Base-by-base conservation (phyloP, 1,140 invertebrate genomes). In the Ganaspis sp. region DNA sequence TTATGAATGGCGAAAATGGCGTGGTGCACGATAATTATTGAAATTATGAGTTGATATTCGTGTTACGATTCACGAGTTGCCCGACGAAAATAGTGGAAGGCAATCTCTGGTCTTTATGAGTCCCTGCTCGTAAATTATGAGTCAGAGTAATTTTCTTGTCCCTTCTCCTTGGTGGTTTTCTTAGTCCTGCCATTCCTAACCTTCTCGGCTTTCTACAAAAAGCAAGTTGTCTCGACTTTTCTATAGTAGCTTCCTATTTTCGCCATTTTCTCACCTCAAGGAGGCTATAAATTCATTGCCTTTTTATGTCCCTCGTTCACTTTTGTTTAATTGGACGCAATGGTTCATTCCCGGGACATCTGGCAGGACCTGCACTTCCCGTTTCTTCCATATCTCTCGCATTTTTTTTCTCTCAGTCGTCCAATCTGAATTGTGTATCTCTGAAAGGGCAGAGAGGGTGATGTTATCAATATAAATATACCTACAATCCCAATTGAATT, bases 141-240 rank as follows among this genome's bases (percentile, higher is more conserved):
- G 58, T n/a, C 58, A 64, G 58, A 64, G 58, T 64, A 64, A 64
- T 64, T 64, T 64, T 64, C 58, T 64, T 64, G 58, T 64, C 58
- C 58, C 58, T 64, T 64, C n/a, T 29, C 23, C 12, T 12, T 15
- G 54, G 54, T 58, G 58, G 23, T 64, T 64, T 64, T 64, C 58
- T 64, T 64, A 64, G 58, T 11, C 23, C 12, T 26, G 23, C 54
- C 21, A 23, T 26, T 26, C 54, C 11, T 26, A 11, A 8, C 9
- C 53, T 11, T 21, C 53, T 8, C 9, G 17, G 19, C 54, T 64
- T 26, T 64, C 29, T 26, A 29, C 58, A 64, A 29, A n/a, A n/a
- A n/a, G 6, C 11, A 12, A 34, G 23, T 29, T 64, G 58, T 64
- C 58, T 34, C 26, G 23, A 64, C 21, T 64, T 64, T 64, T 64